Percentiles rank a stretch among this genome's conserved stretches.
Conservation (phyloP, 2,797 vertebrate species). For the Arvicola amphibius region DNA sequence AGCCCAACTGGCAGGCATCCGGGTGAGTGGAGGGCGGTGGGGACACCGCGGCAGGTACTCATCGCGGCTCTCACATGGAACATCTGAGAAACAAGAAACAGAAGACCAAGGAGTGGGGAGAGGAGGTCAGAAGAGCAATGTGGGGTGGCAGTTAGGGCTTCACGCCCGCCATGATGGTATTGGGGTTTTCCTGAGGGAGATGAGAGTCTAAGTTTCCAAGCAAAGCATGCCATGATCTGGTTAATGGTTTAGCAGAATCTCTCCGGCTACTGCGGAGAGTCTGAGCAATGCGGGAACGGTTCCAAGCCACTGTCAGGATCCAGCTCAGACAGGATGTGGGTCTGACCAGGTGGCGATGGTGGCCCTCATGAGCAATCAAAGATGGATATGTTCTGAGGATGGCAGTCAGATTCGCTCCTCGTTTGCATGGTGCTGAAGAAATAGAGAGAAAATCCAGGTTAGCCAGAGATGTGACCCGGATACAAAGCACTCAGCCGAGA, state of each 20-base stretch:
- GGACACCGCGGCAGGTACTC: background rate
- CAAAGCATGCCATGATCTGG: background rate
- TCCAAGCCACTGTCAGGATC: background rate
- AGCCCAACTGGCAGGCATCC: background rate
- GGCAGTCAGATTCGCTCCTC: background rate
- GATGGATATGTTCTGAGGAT: background rate
- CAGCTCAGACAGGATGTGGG: background rate
- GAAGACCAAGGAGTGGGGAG: background rate
- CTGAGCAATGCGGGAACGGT: fast-evolving
- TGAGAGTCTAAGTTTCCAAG: background rate
- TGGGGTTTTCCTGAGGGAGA: background rate
- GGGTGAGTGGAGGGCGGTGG: background rate
- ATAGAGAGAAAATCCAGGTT: background rate
- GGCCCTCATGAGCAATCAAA: background rate
- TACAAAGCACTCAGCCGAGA: background rate
- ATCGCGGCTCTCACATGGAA: background rate
- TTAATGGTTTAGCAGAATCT: background rate
- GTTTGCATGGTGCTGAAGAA: background rate
- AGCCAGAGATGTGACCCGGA: background rate
- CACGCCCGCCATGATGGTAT: background rate
- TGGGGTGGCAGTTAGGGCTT: background rate
- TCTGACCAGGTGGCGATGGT: background rate
- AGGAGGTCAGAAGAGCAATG: background rate
- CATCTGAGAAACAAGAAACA: background rate
- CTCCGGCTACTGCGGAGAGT: background rate